Percentiles rank a stretch among this genome's conserved stretches.
These are phyloP conservation scores for Archips xylosteana DNA, from an alignment of 2,888 invertebrate species.

Conservation along the genomic window DNA sequence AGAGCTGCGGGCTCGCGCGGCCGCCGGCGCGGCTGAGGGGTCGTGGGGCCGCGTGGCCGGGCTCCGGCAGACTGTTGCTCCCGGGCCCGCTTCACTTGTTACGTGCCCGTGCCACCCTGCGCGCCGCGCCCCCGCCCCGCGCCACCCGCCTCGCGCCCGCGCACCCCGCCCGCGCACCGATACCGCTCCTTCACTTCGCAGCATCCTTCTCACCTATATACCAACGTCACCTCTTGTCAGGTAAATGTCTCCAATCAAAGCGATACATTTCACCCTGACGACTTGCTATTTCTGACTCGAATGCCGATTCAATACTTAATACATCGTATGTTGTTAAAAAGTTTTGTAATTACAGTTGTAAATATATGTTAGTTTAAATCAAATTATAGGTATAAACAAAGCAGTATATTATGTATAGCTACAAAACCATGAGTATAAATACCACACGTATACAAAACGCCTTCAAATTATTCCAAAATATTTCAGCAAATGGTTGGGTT, in stretches of 20 bases:
- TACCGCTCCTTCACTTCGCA: constrained; percentile 78
- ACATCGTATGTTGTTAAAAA: not conserved
- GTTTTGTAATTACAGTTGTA: not conserved
- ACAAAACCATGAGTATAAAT: too few relatives aligned
- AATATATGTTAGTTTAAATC: too few relatives aligned
- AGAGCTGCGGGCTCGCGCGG: constrained; percentile 71
- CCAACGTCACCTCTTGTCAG: constrained; percentile 49
- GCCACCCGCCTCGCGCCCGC: constrained; percentile 55
- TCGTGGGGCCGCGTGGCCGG: constrained; percentile 79
- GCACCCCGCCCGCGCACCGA: constrained; percentile 75
- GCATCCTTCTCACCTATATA: constrained; percentile 70
- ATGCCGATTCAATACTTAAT: not conserved
- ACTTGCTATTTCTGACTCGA: constrained; percentile 8
- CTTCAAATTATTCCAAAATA: too few relatives aligned
- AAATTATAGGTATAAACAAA: too few relatives aligned
- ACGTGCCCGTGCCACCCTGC: constrained; percentile 69
- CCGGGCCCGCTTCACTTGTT: constrained; percentile 85
- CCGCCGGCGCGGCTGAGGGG: constrained; percentile 59
- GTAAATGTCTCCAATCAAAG: constrained; percentile 37
- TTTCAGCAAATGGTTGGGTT: too few relatives aligned
- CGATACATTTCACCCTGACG: constrained; percentile 18
- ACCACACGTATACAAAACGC: too few relatives aligned
- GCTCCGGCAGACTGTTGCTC: constrained; percentile 86
- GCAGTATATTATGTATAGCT: too few relatives aligned
- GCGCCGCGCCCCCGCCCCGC: constrained; percentile 62